A percentile compares a stretch with the other conserved stretches of the same genome.
Conservation (phyloP, 2,888 invertebrate species). For the Drosophila borborema region DNA sequence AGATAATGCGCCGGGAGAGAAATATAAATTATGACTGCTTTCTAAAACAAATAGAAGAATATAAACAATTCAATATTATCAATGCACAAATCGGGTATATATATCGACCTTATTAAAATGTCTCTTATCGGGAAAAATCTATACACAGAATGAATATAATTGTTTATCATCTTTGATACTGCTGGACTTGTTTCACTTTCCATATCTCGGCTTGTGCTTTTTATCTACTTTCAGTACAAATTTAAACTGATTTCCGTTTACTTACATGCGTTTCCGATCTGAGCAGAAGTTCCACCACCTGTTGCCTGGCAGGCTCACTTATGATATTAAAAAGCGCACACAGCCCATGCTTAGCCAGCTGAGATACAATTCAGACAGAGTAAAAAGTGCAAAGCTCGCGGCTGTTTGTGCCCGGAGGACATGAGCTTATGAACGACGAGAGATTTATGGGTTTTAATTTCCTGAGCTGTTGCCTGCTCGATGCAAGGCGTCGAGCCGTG, state of each 20-base stretch:
- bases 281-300: constrained; percentile 45
- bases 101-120: too few species aligned
- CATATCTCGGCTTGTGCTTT: not conserved
- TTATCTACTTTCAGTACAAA: not conserved
- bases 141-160: too few species aligned
- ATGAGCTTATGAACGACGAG: constrained; percentile 60
- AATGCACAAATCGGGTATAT: too few species aligned
- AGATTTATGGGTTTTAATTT: constrained; percentile 85
- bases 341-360: constrained; percentile 23
- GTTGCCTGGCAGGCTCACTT: constrained; percentile 60
- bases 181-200: not conserved
- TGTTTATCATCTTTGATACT: not conserved
- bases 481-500: constrained; percentile 47
- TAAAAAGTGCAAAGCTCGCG: constrained; percentile 40
- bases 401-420: constrained; percentile 33
- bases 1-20: not conserved
- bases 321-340: constrained; percentile 65
- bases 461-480: constrained; percentile 72
- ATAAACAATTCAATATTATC: too few species aligned
- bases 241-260: constrained; percentile 32
- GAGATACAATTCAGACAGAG: constrained; percentile 41
- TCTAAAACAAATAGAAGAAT: not conserved
- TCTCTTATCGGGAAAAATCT: too few species aligned
- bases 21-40: not conserved
- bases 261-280: constrained; percentile 27